Base-by-base conservation (phyloP, 2,797 vertebrate genomes). In the Hippoglossus hippoglossus region DNA sequence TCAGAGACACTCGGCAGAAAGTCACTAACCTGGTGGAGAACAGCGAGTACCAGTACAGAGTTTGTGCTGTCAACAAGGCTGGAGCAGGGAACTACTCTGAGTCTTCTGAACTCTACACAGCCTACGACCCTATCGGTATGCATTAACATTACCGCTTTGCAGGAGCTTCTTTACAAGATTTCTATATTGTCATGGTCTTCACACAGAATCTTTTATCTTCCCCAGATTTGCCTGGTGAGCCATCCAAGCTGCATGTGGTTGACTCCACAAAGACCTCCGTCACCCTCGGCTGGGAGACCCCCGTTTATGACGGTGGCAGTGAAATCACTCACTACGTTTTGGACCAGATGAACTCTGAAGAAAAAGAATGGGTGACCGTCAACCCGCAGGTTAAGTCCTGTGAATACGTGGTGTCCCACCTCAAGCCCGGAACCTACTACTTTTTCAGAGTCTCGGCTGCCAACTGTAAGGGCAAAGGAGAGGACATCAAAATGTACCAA, bases 231-330 rank as follows among this genome's bases (percentile, higher is more conserved):
- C 98, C 98, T 59, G 95, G 97, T 26, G 95, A 97, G 75, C 98
- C 98, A 8, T 94, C 96, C 71, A 99, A 99, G 83, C 93, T 99
- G 81, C 95, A 87, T 80, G 95, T 99, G 59, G 92, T 97, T 16
- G 98, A 99, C 87, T 97, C 97, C 73, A 99, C 98, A 55, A 99
- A 98, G 91, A 96, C 97, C 64, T 99, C 98, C 67, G 95, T 99
- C 79, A 99, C 97, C 3, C 94, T 99, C 64, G 94, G 94, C 71
- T 99, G 98, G 98, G 96, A 96, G 80, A 97, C 96, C 77, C 97
- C 98, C 44, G 94, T 96, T 59, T 99, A 98, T 75, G 96, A 99
- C 81, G 98, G 98, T 63, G 98, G 98, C 91, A 99, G 98, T 89
- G 89, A 94, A 81, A 91, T 99, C 82, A 97, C 95, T 59, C 96